Conservation (phyloP, 1,140 invertebrate species). For the Leptopilina boulardi region DNA sequence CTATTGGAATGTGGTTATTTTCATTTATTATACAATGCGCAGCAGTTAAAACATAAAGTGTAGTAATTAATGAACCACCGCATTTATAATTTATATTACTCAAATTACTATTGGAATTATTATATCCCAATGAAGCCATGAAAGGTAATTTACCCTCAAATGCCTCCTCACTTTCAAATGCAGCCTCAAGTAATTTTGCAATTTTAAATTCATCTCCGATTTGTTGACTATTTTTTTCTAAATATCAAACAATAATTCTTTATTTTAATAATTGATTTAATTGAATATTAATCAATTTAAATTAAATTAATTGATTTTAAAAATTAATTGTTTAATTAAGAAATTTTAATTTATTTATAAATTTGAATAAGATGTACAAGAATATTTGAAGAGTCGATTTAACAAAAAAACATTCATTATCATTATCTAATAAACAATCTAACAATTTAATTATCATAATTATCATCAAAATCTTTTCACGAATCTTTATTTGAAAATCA, state of each 20-base stretch:
- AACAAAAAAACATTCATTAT: no score
- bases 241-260: constrained; percentile 36
- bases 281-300: no score
- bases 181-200: constrained; percentile 53
- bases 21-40: constrained; percentile 84
- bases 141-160: constrained; percentile 64
- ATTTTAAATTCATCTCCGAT: constrained; percentile 53
- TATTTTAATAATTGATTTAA: not conserved
- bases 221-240: constrained; percentile 63
- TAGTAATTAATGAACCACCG: constrained; percentile 87
- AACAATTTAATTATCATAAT: no score
- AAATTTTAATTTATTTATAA: no score
- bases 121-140: constrained; percentile 65
- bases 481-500: no score
- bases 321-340: no score
- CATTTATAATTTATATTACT: constrained; percentile 78
- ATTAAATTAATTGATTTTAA: no score
- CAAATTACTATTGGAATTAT: constrained; percentile 33
- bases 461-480: no score
- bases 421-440: no score
- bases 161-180: constrained; percentile 55
- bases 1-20: constrained; percentile 62
- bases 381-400: no score
- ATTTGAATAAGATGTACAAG: no score
- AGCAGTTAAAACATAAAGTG: constrained; percentile 86